Percentiles rank a stretch among this genome's conserved stretches.
Conservation (phyloP, 2,888 invertebrate species). For the Lydus trimaculatus region DNA sequence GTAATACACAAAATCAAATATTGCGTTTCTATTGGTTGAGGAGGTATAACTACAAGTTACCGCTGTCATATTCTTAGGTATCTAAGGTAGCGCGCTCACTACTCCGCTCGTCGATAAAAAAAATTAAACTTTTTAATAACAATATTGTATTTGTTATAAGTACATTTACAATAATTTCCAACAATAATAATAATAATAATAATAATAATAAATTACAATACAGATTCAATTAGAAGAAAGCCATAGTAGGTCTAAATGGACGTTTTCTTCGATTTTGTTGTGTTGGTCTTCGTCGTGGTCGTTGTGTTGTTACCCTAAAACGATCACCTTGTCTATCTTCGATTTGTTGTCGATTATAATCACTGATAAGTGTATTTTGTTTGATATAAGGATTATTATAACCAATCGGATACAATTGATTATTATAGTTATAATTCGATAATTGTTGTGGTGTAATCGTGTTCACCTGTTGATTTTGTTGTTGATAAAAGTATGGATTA, state of each 20-base stretch:
- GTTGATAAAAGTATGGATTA: background rate
- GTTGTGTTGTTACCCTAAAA: background rate
- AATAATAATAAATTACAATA: background rate
- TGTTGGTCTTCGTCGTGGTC: background rate
- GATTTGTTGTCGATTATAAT: background rate
- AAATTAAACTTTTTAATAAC: background rate
- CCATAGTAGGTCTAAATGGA: background rate
- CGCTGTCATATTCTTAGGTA: background rate
- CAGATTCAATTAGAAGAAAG: background rate
- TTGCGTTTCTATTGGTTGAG: background rate
- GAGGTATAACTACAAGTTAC: background rate
- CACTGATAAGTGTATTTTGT: background rate
- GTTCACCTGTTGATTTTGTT: background rate
- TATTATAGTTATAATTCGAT: background rate
- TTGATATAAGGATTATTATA: background rate
- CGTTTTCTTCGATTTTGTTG: background rate
- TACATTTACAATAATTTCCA: too few relatives aligned
- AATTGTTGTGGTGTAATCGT: background rate
- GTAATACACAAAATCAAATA: background rate
- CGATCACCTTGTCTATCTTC: background rate
- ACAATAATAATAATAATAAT: too few relatives aligned
- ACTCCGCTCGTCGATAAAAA: background rate
- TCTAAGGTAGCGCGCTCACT: background rate
- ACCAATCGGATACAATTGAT: background rate
- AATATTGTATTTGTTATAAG: background rate